Evolutionary conservation across 2,888 invertebrate species (phyloP).

Genomic region (Agriopis leucophaearia): DNA sequence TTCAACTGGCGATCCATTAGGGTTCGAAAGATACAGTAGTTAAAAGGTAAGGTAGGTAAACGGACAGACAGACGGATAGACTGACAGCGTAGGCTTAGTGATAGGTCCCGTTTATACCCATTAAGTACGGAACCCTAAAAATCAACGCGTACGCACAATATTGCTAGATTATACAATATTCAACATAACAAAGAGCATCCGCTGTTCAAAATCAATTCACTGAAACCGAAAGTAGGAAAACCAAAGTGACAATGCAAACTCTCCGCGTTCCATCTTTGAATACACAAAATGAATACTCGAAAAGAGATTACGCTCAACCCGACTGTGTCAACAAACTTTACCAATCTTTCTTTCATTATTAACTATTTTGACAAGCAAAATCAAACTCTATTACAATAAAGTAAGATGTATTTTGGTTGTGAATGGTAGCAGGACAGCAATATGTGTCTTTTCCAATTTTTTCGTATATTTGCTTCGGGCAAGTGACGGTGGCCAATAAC

Average conservation of each 20-base stretch:
- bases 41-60: too few relatives aligned
- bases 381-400: conserved; percentile 8
- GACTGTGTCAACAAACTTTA: conserved; percentile 66
- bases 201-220: conserved; percentile 19
- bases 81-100: too few relatives aligned
- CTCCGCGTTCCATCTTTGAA: conserved; percentile 37
- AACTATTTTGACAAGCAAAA: conserved; percentile 32
- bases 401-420: conserved; percentile 15
- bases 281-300: conserved; percentile 62
- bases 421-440: conserved; percentile 25
- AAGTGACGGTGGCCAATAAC: conserved; percentile 39
- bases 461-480: conserved; percentile 42
- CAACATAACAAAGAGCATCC: conserved; percentile 20
- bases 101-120: too few relatives aligned
- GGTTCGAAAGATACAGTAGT: too few relatives aligned
- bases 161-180: background rate
- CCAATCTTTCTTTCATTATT: conserved; percentile 64
- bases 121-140: too few relatives aligned
- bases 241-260: conserved; percentile 39
- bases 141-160: too few relatives aligned
- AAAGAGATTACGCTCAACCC: conserved; percentile 67
- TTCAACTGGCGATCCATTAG: too few relatives aligned
- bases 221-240: conserved; percentile 26
- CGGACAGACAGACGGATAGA: too few relatives aligned
- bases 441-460: conserved; percentile 43